Base-by-base conservation (phyloP, 30 jellyfish, hydroid and myxozoan species). In the Chrysaora quinquecirrha region DNA sequence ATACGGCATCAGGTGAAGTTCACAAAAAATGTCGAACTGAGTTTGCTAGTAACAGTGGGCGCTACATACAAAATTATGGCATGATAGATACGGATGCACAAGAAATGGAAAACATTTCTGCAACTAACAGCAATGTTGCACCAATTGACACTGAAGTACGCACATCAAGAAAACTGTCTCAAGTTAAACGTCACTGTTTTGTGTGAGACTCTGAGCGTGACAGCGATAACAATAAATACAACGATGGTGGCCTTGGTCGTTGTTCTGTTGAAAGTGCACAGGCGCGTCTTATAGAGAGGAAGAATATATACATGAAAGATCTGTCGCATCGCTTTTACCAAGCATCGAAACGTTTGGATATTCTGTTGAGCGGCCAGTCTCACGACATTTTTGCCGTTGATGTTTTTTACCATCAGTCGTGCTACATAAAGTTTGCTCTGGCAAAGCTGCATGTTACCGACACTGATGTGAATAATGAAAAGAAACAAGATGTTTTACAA, bases 311-410 rank as follows among this genome's bases (percentile, higher is more conserved):
- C 20, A n/a, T 20, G 7, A 24, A 56, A 24, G 30, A 56, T 56
- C 71, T 10, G 28, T 20, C 76, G 18, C 76, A 64, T 64, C 48
- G 48, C 48, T 64, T 64, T 28, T 64, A 2, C 31, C 49, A 4
- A 28, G 47, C 76, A 64, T 6, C 76, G 28, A 23, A 28, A 20
- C 76, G 76, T 48, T 20, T 64, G 76, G 76, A 64, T 16, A 22
- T 64, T n/a, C 76, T 64, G 16, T 20, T 64, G 9, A 64, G 76
- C 31, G 48, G 76, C 18, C 18, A 30, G 6, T 71, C 83, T 21
- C 71, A 27, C 35, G 83, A 71, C 34, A 34, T 71, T 10, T 71
- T 47, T 71, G 83, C 83, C 32, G 27, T 34, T 2, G 83, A 71
- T 47, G 71, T 71, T 34, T 28, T 28, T 34, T 71, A 71, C 34